Evolutionary conservation across 2,113 vertebrate species (phyloP).

Genomic region (Hippocampus guttulatus): DNA sequence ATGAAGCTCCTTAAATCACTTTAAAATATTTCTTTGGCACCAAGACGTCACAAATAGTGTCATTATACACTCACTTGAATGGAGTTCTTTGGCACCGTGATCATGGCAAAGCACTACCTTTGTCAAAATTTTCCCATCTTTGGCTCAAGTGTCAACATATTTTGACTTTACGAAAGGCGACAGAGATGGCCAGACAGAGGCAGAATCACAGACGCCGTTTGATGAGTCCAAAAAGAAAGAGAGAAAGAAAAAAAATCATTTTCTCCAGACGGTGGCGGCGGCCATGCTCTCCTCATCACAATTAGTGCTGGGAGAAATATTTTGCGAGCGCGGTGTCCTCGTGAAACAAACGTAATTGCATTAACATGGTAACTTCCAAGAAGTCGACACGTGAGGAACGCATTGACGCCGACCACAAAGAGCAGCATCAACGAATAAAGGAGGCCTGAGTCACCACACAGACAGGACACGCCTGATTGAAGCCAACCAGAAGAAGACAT

Average conservation of each 20-base stretch:
- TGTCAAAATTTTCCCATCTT: not conserved
- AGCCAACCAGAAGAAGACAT: not conserved
- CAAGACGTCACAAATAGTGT: too few relatives aligned
- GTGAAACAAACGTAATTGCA: slow-evolving; percentile 56
- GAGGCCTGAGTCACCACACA: slow-evolving; percentile 16
- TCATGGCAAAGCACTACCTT: not conserved
- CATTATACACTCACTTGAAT: not conserved
- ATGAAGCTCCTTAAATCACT: not conserved
- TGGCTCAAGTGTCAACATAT: not conserved
- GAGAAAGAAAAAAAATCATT: slow-evolving; percentile 40
- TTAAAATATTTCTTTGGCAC: not conserved
- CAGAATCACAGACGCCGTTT: slow-evolving; percentile 25
- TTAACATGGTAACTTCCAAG: slow-evolving; percentile 60
- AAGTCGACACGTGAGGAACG: slow-evolving; percentile 45
- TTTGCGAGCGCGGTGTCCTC: slow-evolving; percentile 35
- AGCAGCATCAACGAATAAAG: slow-evolving; percentile 29
- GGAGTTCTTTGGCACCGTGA: not conserved
- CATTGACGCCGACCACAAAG: slow-evolving; percentile 30
- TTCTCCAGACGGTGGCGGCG: slow-evolving; percentile 53
- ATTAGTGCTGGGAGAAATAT: slow-evolving; percentile 49
- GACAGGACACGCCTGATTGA: slow-evolving; percentile 11
- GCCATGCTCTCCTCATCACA: slow-evolving; percentile 52
- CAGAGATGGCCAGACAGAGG: not conserved
- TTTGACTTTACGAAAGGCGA: slow-evolving; percentile 2
- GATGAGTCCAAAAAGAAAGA: slow-evolving; percentile 39